Evolutionary conservation across 2,888 invertebrate species (phyloP), one percentile per base, ranked within the genome.

Genomic region (Tortrix viridana): DNA sequence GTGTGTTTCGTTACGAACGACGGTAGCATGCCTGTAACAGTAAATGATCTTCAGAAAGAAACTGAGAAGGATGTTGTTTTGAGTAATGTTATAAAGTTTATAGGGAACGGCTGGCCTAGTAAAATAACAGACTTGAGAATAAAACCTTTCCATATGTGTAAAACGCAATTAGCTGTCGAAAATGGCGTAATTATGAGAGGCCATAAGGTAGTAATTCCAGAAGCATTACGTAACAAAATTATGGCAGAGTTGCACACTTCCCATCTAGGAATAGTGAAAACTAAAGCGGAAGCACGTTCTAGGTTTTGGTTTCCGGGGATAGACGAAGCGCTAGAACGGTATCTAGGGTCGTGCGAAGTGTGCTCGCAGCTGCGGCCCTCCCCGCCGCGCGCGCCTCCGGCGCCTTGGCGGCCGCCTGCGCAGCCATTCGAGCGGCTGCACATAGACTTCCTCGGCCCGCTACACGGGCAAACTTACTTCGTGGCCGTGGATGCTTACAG

Each of bases 361-460:
- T 63, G 63, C 32, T 18, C 16, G 1, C 48, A 54, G 20, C 41
- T 57, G 19, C 63, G 63, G 22, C 52, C 63, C 41, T n/a, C 44
- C n/a, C 65, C 65, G 37, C 56, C 47, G 22, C 57, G 60, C 32
- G 60, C 53, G 3, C 59, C 62, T 6, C 61, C 46, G 12, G 50
- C 63, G n/a, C 59, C 55, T 3, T 66, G 66, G 66, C 18, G 22
- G 1, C 47, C 22, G 20, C 62, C 61, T 5, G 19, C n/a, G 20
- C 9, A 7, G 0, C 43, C 43, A 0, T 66, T 50, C 16, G 2
- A 61, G 9, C 16, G 67, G 9, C 14, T 64, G 1, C 67, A 67
- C 44, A 18, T 61, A 18, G 62, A 66, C 22, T 62, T 62, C 12
- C 44, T 65, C 6, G 65, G 65, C 6, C 59, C 62, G 1, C 41